phyloP scores from a whole-genome alignment of 2,888 invertebrate genomes.

The Osmoderma eremita region DNA sequence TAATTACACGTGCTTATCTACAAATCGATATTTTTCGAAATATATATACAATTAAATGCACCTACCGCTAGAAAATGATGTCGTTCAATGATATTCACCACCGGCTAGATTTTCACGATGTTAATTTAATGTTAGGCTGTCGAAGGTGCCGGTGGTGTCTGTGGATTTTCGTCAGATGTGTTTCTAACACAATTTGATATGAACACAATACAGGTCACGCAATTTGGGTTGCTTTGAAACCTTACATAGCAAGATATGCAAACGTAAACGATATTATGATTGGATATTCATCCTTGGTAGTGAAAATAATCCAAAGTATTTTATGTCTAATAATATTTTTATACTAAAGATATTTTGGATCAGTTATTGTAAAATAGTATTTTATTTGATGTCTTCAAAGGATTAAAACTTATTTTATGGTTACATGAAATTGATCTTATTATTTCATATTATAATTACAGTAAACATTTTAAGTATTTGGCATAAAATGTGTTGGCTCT shows the following conservation, averaged over 20 bases:
- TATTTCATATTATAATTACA: too few relatives aligned
- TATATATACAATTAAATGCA: background rate
- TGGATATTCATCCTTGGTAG: too few relatives aligned
- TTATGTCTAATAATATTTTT: too few relatives aligned
- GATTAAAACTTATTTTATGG: too few relatives aligned
- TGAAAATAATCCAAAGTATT: background rate
- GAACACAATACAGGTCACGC: constrained; percentile 22
- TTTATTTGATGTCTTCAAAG: too few relatives aligned
- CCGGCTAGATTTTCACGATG: constrained; percentile 12
- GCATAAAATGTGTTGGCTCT: background rate
- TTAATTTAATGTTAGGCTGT: background rate
- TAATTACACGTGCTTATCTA: background rate
- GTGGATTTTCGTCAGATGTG: too few relatives aligned
- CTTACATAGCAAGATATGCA: background rate
- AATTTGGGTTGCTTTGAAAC: constrained; percentile 24
- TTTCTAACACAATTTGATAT: too few relatives aligned
- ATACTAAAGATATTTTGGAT: too few relatives aligned
- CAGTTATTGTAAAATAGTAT: too few relatives aligned
- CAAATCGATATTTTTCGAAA: background rate
- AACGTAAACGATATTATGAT: background rate
- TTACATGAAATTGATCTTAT: too few relatives aligned
- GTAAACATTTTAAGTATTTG: background rate
- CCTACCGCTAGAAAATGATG: background rate
- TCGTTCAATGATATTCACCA: constrained; percentile 9
- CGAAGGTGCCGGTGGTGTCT: constrained; percentile 20